Evolutionary conservation across 2,113 vertebrate species (phyloP).

Genomic region (Clupea harengus): DNA sequence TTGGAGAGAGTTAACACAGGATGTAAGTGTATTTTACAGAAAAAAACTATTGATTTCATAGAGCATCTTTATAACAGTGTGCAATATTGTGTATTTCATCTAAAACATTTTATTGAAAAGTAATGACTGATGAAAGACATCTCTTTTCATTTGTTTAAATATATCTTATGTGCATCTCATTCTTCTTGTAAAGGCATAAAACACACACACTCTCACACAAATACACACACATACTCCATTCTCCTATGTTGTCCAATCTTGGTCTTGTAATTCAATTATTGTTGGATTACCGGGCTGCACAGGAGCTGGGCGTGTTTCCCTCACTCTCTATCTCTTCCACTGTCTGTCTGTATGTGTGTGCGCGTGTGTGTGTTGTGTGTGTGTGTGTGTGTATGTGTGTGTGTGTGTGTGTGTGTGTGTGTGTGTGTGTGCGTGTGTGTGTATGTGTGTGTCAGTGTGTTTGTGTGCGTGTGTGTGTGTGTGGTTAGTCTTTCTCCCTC

Average conservation of each 20-base stretch:
- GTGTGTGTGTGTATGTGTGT: slow-evolving; percentile 31
- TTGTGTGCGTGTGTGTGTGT: too few species aligned
- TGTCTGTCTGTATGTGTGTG: slow-evolving; percentile 23
- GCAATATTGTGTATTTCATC: neutral
- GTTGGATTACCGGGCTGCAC: slow-evolving; percentile 56
- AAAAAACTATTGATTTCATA: neutral
- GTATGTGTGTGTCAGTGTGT: too few species aligned
- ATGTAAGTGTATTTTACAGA: too few species aligned
- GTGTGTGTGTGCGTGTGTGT: neutral
- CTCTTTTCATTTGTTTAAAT: neutral
- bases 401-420: neutral
- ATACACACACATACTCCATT: neutral
- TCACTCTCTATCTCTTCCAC: neutral
- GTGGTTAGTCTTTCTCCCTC: too few species aligned
- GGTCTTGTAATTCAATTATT: slow-evolving; percentile 55
- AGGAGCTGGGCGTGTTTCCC: slow-evolving; percentile 32
- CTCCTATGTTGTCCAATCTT: slow-evolving; percentile 1
- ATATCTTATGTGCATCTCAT: neutral
- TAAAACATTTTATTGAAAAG: neutral
- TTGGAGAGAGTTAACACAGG: too few species aligned
- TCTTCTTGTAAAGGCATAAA: neutral
- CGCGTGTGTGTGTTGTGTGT: slow-evolving; percentile 37
- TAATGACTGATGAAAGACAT: neutral
- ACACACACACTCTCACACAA: neutral
- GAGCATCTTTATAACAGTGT: neutral